phyloP scores from a whole-genome alignment of 1,140 invertebrate genomes.

The Musca domestica region DNA sequence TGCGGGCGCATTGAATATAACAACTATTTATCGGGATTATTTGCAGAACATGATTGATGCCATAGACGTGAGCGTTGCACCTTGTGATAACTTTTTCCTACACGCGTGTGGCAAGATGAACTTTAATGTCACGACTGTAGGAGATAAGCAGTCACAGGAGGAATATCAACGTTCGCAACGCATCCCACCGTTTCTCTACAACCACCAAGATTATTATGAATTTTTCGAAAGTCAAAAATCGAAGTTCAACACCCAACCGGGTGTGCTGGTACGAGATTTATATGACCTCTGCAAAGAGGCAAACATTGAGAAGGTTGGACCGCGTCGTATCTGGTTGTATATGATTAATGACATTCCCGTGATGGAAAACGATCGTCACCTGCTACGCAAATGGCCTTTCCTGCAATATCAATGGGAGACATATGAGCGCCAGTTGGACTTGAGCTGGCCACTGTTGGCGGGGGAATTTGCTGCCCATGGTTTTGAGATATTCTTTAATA shows the following conservation, averaged over 20 bases:
- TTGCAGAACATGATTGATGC: conserved; percentile 37
- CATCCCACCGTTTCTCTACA: conserved; percentile 41
- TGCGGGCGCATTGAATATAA: not conserved
- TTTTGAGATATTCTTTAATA: conserved; percentile 36
- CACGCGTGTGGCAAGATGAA: conserved; percentile 42
- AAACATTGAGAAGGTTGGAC: not conserved
- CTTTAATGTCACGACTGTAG: not conserved
- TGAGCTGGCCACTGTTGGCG: conserved; percentile 40
- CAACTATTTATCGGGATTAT: conserved; percentile 10
- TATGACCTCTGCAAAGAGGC: conserved; percentile 35
- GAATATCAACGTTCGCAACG: not conserved
- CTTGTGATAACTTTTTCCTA: conserved; percentile 44
- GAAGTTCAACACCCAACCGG: conserved; percentile 36
- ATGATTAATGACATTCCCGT: conserved; percentile 37
- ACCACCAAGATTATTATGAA: conserved; percentile 42
- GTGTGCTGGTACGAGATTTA: conserved; percentile 32
- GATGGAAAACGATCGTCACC: conserved; percentile 25
- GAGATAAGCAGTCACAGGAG: not conserved
- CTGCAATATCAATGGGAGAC: conserved; percentile 37
- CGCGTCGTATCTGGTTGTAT: conserved; percentile 28
- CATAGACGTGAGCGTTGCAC: conserved; percentile 32
- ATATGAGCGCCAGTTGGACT: conserved; percentile 23
- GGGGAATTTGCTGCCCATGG: conserved; percentile 44
- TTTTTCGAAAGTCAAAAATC: conserved; percentile 36
- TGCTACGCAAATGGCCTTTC: conserved; percentile 37